Evolutionary conservation across 2,888 invertebrate genomes (phyloP), one percentile per base, ranked within the genome.

Genomic region (Nomada hirtipes): DNA sequence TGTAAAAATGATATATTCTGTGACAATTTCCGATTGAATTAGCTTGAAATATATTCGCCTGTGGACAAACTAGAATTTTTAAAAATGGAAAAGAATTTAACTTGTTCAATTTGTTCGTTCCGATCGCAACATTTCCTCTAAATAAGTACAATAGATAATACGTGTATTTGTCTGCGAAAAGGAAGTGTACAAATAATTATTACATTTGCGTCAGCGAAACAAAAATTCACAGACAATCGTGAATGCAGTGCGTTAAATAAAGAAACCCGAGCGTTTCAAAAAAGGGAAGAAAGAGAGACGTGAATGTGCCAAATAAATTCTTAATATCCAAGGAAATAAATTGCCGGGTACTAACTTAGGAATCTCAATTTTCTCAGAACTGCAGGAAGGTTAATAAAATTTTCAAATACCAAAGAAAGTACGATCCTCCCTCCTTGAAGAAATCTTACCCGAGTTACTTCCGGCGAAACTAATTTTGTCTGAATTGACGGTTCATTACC

Each of bases 331-430:
- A 44, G 74, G n/a, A 52, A 76, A 73, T 76, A 73, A 64, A 73
- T 76, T 76, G 64, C 20, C 42, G 26, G 26, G 55, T 23, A 64
- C 15, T 23, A 57, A 61, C 23, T 63, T 63, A 36, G 63, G 59
- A 73, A 76, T 64, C 63, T 74, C 59, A 65, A 52, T 65, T 73
- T 63, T 59, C 64, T 18, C 11, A 36, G 9, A 59, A 42, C 64
- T 59, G 74, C 52, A 7, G 63, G 64, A 29, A 76, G n/a, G 57
- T 64, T 73, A 36, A 76, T 76, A 76, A 76, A 76, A 76, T 73
- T 73, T 72, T 76, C 74, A 76, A 63, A 72, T 52, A 65, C 50
- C 57, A 15, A 59, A 50, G 63, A 69, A 29, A 59, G 52, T 60
- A 61, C 52, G 42, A 61, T 29, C 36, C 13, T 44, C 7, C 26